Conservation (phyloP, 92 coral and sea anemone genomes). For the Desmophyllum pertusum region DNA sequence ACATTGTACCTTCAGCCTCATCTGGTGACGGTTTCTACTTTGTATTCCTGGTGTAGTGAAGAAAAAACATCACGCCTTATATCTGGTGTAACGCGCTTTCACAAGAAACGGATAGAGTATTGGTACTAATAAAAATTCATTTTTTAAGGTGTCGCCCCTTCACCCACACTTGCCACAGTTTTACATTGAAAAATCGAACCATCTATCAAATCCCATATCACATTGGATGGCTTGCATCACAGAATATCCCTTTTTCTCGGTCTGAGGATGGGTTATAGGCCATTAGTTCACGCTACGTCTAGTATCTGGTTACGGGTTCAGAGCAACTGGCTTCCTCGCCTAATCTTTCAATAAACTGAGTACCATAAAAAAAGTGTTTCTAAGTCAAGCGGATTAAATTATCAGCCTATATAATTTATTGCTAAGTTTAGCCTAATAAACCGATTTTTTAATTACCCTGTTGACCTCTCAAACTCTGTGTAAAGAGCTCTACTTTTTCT, state of each 20-base stretch:
- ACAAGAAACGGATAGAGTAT: background rate
- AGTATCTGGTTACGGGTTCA: background rate
- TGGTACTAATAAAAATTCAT: background rate
- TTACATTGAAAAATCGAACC: background rate
- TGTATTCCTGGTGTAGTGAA: constrained; percentile 1
- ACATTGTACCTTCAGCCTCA: background rate
- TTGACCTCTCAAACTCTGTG: constrained; percentile 7
- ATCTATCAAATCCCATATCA: background rate
- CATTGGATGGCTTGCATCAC: background rate
- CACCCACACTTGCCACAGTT: background rate
- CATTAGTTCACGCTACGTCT: too few species aligned
- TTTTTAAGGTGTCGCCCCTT: background rate
- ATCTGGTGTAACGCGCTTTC: background rate
- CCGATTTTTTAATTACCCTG: background rate
- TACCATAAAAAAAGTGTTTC: background rate
- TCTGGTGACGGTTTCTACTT: background rate
- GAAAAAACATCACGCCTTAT: background rate
- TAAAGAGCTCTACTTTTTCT: constrained; percentile 19
- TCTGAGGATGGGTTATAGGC: too few species aligned
- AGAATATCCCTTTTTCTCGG: background rate
- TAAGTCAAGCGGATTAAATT: background rate
- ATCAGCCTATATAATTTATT: background rate
- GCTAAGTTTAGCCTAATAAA: background rate
- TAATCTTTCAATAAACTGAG: background rate
- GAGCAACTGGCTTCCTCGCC: background rate